Evolutionary conservation across 1,140 invertebrate genomes (phyloP).

Genomic region (Zelostemma sp.): DNA sequence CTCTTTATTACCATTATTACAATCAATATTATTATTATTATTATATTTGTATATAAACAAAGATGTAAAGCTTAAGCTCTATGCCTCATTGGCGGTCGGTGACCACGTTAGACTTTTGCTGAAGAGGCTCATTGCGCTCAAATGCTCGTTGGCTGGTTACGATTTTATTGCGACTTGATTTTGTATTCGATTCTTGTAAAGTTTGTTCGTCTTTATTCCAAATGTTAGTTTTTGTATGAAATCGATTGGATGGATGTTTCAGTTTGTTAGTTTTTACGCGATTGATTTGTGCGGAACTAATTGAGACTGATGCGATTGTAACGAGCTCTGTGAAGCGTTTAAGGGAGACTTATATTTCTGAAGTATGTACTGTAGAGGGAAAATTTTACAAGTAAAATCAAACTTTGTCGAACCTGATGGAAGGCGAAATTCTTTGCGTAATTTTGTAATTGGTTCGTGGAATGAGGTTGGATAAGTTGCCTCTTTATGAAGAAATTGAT

Average conservation of each 20-base stretch:
- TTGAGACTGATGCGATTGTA: conserved; percentile 22
- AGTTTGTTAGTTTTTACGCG: no score
- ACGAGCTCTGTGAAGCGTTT: conserved; percentile 33
- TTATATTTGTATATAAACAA: conserved; percentile 46
- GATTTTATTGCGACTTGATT: background rate
- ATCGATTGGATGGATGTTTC: no score
- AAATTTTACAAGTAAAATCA: conserved; percentile 1
- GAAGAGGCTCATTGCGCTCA: background rate
- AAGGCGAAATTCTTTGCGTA: no score
- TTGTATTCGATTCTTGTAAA: no score
- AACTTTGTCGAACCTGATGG: no score
- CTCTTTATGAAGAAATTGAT: no score
- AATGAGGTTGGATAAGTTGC: no score
- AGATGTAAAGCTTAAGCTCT: conserved; percentile 30
- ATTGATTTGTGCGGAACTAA: background rate
- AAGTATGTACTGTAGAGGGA: background rate
- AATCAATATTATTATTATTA: conserved; percentile 35
- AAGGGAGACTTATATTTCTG: no score
- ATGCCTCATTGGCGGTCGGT: background rate
- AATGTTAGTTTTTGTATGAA: no score
- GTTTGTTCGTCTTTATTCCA: no score
- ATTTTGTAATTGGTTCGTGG: no score
- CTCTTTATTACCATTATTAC: conserved; percentile 21
- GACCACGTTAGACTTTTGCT: background rate
- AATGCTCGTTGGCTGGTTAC: background rate